phyloP scores from a whole-genome alignment of 2,888 invertebrate species.

The Rapana venosa region DNA sequence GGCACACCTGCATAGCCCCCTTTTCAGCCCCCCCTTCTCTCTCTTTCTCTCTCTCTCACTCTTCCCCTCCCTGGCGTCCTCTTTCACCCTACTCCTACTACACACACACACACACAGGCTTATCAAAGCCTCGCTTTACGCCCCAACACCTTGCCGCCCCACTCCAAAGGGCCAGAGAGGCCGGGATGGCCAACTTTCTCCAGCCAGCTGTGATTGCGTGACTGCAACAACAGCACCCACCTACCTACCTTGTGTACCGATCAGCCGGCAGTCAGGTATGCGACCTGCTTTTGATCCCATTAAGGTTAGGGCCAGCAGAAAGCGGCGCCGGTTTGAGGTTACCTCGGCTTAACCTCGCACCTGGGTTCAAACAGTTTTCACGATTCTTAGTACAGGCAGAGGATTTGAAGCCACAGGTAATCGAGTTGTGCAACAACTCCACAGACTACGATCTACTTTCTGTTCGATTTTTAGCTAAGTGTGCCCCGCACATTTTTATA shows the following conservation, averaged over 20 bases:
- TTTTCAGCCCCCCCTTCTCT: background rate
- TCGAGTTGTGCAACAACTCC: no score
- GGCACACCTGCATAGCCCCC: slow-evolving; percentile 37
- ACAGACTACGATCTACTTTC: no score
- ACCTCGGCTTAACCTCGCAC: background rate
- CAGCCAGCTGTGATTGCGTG: slow-evolving; percentile 6
- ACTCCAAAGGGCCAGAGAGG: background rate
- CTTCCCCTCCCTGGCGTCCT: background rate
- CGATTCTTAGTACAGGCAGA: no score
- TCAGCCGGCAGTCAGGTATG: background rate
- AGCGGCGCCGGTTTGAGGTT: background rate
- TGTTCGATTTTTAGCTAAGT: no score
- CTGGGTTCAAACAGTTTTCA: background rate
- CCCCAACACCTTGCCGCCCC: slow-evolving; percentile 28
- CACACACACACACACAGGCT: background rate
- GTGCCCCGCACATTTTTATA: no score
- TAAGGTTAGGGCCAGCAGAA: background rate
- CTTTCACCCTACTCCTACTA: slow-evolving; percentile 7
- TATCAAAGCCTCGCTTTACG: slow-evolving; percentile 28
- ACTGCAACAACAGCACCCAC: background rate
- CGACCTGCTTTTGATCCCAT: slow-evolving; percentile 15
- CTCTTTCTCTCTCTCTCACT: background rate
- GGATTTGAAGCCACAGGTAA: no score
- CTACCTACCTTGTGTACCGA: background rate
- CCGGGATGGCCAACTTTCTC: background rate